Conservation (phyloP, 2,113 vertebrate genomes). For the Vicugna pacos region DNA sequence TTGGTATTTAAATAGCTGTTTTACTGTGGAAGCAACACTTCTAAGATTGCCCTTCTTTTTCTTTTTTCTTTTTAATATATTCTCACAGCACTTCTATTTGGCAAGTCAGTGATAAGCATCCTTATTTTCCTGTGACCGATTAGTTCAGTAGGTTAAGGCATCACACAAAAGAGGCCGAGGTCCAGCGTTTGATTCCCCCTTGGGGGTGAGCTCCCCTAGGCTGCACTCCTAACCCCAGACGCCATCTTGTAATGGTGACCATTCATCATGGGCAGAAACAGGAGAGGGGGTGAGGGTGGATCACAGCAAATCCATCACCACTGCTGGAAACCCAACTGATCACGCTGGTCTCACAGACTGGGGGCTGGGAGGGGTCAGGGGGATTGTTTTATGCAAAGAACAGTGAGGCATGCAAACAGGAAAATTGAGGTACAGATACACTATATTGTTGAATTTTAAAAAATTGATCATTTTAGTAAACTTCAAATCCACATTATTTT, state of each 20-base stretch:
- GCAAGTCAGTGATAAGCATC: slow-evolving; percentile 68
- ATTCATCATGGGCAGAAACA: slow-evolving; percentile 77
- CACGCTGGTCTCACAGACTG: not conserved
- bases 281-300: slow-evolving; percentile 68
- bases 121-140: slow-evolving; percentile 69
- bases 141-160: slow-evolving; percentile 78
- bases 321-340: slow-evolving; percentile 66
- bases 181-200: slow-evolving; percentile 52
- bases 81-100: slow-evolving; percentile 49
- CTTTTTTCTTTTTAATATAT: not conserved
- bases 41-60: not conserved
- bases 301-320: slow-evolving; percentile 77
- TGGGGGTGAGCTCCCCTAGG: slow-evolving; percentile 20
- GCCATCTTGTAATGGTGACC: slow-evolving; percentile 79
- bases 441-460: not conserved
- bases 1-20: slow-evolving; percentile 63
- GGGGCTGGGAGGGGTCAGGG: not conserved
- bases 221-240: slow-evolving; percentile 61
- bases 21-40: slow-evolving; percentile 58
- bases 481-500: not conserved
- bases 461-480: slow-evolving; percentile 10
- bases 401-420: not conserved
- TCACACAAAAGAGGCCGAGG: slow-evolving; percentile 70
- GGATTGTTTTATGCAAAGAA: slow-evolving; percentile 36
- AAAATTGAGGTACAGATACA: not conserved